These are phyloP conservation scores for Ommatoiulus sabulosus DNA, from an alignment of 2,888 invertebrate species.

Conservation along the genomic window DNA sequence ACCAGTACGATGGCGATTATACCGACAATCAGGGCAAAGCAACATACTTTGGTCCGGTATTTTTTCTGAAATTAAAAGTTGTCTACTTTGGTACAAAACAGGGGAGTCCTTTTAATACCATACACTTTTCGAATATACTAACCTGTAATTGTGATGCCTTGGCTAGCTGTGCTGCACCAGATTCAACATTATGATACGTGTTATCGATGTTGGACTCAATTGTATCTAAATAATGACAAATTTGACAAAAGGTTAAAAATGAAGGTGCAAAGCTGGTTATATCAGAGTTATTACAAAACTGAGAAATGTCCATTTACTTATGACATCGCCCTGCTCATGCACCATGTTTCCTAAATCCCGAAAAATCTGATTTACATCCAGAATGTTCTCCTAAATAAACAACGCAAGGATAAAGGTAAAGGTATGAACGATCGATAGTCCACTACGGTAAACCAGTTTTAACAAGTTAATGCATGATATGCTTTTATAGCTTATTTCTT, in stretches of 20 bases:
- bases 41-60: conserved; percentile 53
- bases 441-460: too few species aligned
- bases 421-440: too few species aligned
- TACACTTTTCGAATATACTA: conserved; percentile 57
- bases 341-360: conserved; percentile 55
- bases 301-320: conserved; percentile 7
- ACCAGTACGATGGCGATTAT: conserved; percentile 26
- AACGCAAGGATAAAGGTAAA: neutral
- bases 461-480: too few species aligned
- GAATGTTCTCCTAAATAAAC: conserved; percentile 51
- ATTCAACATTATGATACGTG: conserved; percentile 80
- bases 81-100: neutral
- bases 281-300: neutral
- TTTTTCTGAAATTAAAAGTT: conserved; percentile 52
- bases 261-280: neutral
- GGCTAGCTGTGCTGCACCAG: conserved; percentile 81
- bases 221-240: conserved; percentile 74
- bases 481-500: too few species aligned
- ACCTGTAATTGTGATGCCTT: conserved; percentile 85
- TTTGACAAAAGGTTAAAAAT: neutral
- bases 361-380: conserved; percentile 57
- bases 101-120: too few species aligned
- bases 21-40: conserved; percentile 45
- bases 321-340: conserved; percentile 56
- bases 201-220: conserved; percentile 86